These are phyloP conservation scores for Oikopleura dioica DNA, from an alignment of 23 tunicate species.

Conservation along the genomic window DNA sequence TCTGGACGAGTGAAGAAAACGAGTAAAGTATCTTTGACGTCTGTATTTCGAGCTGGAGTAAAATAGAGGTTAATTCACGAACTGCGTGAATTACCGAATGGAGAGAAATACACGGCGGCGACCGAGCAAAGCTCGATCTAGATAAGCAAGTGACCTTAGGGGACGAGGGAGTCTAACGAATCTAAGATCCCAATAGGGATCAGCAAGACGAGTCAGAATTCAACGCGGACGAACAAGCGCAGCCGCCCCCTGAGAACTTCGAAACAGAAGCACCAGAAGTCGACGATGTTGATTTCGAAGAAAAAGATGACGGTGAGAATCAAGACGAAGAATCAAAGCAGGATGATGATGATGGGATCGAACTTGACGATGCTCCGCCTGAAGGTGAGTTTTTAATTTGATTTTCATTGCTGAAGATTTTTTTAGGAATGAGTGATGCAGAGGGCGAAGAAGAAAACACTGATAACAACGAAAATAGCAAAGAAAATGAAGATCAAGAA, in stretches of 20 bases:
- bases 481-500: conserved; percentile 12
- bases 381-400: not conserved
- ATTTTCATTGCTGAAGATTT: not conserved
- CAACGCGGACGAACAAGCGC: conserved; percentile 27
- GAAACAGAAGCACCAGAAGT: conserved; percentile 30
- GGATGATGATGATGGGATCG: conserved; percentile 12
- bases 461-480: not conserved
- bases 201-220: not conserved
- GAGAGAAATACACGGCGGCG: no score
- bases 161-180: no score
- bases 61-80: no score
- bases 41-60: no score
- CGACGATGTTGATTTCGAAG: conserved; percentile 13
- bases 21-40: no score
- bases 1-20: no score
- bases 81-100: no score
- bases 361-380: not conserved
- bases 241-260: conserved; percentile 14
- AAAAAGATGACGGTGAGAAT: conserved; percentile 13
- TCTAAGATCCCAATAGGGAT: no score
- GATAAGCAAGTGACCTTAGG: no score
- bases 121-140: no score
- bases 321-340: conserved; percentile 15
- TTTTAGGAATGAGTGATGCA: not conserved
- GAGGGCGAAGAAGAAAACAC: not conserved